phyloP scores from a whole-genome alignment of 2,888 invertebrate species.

The Eupithecia inturbata region DNA sequence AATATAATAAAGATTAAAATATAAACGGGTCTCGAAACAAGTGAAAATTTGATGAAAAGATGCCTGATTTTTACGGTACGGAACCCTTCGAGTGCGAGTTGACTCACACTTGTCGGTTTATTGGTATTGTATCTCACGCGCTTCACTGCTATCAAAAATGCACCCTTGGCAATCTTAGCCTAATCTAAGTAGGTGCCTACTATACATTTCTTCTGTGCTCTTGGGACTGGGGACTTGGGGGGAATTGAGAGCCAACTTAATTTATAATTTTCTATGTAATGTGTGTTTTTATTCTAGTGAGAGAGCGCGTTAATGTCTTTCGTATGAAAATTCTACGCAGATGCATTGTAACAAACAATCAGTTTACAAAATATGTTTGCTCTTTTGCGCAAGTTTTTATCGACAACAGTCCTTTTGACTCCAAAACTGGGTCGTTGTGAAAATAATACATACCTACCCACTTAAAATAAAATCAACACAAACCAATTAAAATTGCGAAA shows the following conservation, averaged over 20 bases:
- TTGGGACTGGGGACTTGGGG: no score
- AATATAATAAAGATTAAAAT: no score
- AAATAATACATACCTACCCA: slow-evolving; percentile 1
- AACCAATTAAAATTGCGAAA: slow-evolving; percentile 42
- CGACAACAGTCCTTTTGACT: neutral
- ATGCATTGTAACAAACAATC: neutral
- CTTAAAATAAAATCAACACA: slow-evolving; percentile 13
- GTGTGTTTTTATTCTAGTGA: no score
- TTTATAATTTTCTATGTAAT: no score
- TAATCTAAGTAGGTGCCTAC: neutral
- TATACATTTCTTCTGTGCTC: neutral
- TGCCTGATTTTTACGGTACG: no score
- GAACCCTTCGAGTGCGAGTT: no score
- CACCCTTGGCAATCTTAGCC: neutral
- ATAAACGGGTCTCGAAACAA: no score
- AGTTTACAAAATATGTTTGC: neutral
- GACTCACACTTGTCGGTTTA: no score
- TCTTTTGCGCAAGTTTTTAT: neutral
- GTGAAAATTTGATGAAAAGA: no score
- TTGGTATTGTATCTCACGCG: no score
- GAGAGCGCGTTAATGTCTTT: slow-evolving; percentile 30
- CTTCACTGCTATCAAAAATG: neutral
- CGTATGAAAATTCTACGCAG: neutral
- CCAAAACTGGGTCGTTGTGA: neutral
- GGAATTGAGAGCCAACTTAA: neutral